phyloP scores from a whole-genome alignment of 92 coral and sea anemone species.

The Phymanthus crucifer region DNA sequence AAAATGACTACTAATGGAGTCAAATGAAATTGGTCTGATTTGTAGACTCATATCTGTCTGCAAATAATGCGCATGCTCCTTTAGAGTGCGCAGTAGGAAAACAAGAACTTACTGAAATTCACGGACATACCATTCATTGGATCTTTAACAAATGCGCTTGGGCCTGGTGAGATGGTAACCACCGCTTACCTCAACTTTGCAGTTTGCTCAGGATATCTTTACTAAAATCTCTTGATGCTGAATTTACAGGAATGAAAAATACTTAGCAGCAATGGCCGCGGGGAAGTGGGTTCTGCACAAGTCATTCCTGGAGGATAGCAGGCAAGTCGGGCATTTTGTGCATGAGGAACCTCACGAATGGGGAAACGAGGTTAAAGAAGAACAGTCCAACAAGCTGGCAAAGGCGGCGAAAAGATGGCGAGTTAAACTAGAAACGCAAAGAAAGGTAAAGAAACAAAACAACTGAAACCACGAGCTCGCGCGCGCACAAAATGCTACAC shows the following conservation, averaged over 20 bases:
- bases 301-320: constrained; percentile 92
- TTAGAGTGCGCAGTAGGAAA: no score
- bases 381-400: constrained; percentile 73
- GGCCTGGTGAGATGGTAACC: neutral
- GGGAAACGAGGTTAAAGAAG: constrained; percentile 85
- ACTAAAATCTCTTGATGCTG: neutral
- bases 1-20: no score
- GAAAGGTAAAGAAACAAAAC: constrained; percentile 40
- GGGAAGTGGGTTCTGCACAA: constrained; percentile 98
- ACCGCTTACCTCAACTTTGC: neutral
- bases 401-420: constrained; percentile 89
- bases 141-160: no score
- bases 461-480: no score
- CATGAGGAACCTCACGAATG: constrained; percentile 89
- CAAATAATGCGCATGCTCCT: no score
- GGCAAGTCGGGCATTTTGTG: constrained; percentile 80
- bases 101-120: no score
- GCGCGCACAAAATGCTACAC: no score
- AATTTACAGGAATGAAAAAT: constrained; percentile 79
- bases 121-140: no score
- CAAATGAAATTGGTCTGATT: no score
- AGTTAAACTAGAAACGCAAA: constrained; percentile 57
- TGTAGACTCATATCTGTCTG: no score
- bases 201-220: neutral
- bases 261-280: constrained; percentile 92